Evolutionary conservation across 2,888 invertebrate genomes (phyloP).

Genomic region (Drosophila antonietae): DNA sequence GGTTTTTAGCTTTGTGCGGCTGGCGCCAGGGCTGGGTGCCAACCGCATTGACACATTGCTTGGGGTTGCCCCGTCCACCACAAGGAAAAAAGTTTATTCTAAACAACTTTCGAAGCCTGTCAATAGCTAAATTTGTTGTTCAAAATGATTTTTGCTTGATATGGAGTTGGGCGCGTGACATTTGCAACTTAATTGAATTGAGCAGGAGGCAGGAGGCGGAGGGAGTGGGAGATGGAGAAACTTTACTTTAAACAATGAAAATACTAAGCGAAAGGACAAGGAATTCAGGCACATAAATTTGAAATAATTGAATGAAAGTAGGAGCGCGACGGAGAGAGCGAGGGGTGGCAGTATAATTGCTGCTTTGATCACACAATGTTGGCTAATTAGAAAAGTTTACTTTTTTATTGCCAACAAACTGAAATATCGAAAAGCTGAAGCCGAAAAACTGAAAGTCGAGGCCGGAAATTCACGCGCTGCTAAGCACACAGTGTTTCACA

Average conservation of each 20-base stretch:
- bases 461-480: slow-evolving; percentile 32
- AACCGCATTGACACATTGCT: slow-evolving; percentile 76
- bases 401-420: slow-evolving; percentile 67
- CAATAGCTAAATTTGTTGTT: slow-evolving; percentile 42
- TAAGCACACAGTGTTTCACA: slow-evolving; percentile 2
- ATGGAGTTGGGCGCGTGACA: slow-evolving; percentile 23
- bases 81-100: slow-evolving; percentile 54
- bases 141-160: slow-evolving; percentile 49
- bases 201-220: neutral
- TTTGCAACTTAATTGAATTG: slow-evolving; percentile 54
- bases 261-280: slow-evolving; percentile 31
- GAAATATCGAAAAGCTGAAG: slow-evolving; percentile 51
- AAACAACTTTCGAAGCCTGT: slow-evolving; percentile 50
- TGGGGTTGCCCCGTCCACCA: slow-evolving; percentile 28
- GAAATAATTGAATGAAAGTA: neutral
- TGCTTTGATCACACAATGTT: slow-evolving; percentile 82
- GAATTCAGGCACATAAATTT: slow-evolving; percentile 6
- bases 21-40: slow-evolving; percentile 63
- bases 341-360: slow-evolving; percentile 68
- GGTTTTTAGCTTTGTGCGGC: slow-evolving; percentile 76
- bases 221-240: neutral
- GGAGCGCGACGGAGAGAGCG: neutral
- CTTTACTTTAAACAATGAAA: slow-evolving; percentile 63
- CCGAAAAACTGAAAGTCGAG: slow-evolving; percentile 8
- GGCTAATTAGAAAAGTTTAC: slow-evolving; percentile 82